Base-by-base conservation (phyloP, 1,140 invertebrate species). In the Chrysoperla carnea region DNA sequence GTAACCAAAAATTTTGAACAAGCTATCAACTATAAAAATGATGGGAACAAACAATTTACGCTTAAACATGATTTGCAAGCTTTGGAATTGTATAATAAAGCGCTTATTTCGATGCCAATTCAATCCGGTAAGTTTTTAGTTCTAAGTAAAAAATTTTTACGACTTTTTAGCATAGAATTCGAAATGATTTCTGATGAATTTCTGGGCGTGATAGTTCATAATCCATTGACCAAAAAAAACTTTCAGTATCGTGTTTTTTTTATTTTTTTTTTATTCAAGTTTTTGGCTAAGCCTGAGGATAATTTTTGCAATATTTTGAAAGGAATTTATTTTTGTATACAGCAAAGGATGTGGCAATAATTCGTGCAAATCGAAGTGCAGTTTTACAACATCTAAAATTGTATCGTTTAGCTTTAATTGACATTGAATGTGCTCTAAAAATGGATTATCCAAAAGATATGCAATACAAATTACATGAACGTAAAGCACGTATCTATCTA, bases 311-410 rank as follows among this genome's bases (percentile, higher is more conserved):
- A 29, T 13, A 29, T 29, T 41, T 7, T 23, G 29, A 37, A 23
- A 36, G 2, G 11, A 12, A 8, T 42, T 9, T 13, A 39, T 43
- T 39, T 42, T 31, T 29, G 15, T 29, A 52, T 48, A 31, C 61
- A 55, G 45, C 51, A 66, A 68, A 58, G 43, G 64, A 67, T 54
- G 76, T 87, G 37, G 69, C 84, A 1, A 72, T 91, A 35, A 68
- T 83, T 3, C 70, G 83, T 46, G 87, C 84, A 4, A 95, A 94
- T 60, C 72, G 90, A 40, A 93, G 89, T 8, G 89, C 89, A 1
- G 77, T 81, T 1, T 65, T 90, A 5, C 88, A 81, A 54, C 84
- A 91, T 56, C 54, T 90, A 54, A 66, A 79, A 40, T 68, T 76
- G 42, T 79, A 76, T 58, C 63, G 78, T 49, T 61, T 72, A 17